phyloP scores from a whole-genome alignment of 2,113 vertebrate genomes.

The Caloenas nicobarica region DNA sequence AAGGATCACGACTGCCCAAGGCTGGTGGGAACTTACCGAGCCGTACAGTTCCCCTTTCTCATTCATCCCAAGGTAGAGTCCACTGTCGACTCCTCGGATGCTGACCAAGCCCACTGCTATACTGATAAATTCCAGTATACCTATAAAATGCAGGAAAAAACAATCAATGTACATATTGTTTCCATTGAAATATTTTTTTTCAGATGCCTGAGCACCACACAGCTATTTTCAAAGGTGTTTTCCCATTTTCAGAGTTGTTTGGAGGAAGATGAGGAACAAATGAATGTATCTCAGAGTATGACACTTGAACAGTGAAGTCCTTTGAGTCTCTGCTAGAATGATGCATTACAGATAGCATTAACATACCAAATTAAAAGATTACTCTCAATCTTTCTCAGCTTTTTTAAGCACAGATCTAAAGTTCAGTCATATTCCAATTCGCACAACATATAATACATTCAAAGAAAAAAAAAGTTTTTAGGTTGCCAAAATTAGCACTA shows the following conservation, averaged over 20 bases:
- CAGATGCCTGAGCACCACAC: not conserved
- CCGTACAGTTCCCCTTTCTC: slow-evolving; percentile 93
- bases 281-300: not conserved
- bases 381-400: not conserved
- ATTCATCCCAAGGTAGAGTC: slow-evolving; percentile 97
- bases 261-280: not conserved
- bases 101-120: slow-evolving; percentile 97
- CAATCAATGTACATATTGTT: slow-evolving; percentile 28
- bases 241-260: not conserved
- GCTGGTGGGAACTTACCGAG: slow-evolving; percentile 85
- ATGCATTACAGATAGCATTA: not conserved
- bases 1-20: not conserved
- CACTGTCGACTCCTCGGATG: slow-evolving; percentile 98
- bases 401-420: not conserved
- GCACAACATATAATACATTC: not conserved
- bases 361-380: not conserved
- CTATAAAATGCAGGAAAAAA: slow-evolving; percentile 71
- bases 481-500: not conserved
- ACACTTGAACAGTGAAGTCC: not conserved
- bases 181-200: not conserved
- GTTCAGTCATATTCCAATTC: not conserved
- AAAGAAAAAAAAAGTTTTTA: not conserved
- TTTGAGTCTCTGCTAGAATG: not conserved
- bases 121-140: slow-evolving; percentile 99
- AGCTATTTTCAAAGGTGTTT: not conserved